These are phyloP conservation scores for Anhinga anhinga DNA, from an alignment of 2,113 vertebrate genomes.

Conservation along the genomic window DNA sequence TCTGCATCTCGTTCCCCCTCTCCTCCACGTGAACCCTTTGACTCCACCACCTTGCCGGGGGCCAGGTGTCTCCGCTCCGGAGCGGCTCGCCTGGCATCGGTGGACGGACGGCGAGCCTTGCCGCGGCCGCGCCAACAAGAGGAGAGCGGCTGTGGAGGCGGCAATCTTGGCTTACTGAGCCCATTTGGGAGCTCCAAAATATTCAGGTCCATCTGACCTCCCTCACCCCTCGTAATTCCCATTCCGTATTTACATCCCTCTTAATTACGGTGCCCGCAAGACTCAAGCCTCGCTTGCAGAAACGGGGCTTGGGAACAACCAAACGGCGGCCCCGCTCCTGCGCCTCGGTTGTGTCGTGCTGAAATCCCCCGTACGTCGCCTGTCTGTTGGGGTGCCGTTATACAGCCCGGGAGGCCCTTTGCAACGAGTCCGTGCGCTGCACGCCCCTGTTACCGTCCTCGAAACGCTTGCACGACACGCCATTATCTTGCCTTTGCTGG, in stretches of 20 bases:
- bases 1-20: background rate
- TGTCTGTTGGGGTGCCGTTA: accelerated
- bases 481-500: background rate
- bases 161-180: accelerated
- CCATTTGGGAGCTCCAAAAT: background rate
- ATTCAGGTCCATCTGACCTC: background rate
- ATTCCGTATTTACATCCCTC: accelerated
- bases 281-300: background rate
- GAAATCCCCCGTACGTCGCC: accelerated
- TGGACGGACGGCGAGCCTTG: background rate
- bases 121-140: background rate
- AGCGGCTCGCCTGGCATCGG: accelerated
- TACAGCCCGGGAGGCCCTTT: background rate
- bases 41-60: background rate
- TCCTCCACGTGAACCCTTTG: background rate
- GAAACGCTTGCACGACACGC: background rate
- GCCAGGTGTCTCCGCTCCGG: accelerated
- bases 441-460: background rate
- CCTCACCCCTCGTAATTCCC: background rate
- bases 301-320: background rate
- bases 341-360: accelerated
- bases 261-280: background rate
- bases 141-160: background rate
- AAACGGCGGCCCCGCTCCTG: background rate
- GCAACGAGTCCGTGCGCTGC: accelerated